These are phyloP conservation scores for Pyxicephalus adspersus DNA, from an alignment of 2,113 vertebrate genomes.

Conservation along the genomic window DNA sequence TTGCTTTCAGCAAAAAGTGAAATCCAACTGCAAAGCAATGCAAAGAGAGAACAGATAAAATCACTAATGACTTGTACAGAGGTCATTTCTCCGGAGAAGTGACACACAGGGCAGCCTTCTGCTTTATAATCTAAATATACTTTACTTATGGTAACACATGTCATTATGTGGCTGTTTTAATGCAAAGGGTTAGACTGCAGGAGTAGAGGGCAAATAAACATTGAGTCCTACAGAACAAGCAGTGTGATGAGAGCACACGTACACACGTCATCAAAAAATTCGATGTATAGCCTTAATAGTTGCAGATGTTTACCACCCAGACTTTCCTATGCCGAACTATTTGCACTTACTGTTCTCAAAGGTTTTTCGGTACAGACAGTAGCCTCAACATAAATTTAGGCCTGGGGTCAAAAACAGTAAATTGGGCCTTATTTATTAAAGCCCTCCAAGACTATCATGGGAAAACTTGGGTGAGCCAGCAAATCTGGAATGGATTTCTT, in stretches of 20 bases:
- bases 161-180: background rate
- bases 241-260: background rate
- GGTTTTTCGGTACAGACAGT: no score
- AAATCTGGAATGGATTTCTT: no score
- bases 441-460: no score
- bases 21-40: background rate
- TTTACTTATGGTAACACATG: slow-evolving; percentile 3
- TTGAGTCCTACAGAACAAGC: background rate
- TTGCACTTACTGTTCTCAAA: background rate
- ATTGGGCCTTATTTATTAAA: no score
- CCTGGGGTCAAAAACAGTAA: no score
- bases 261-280: background rate
- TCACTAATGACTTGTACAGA: background rate
- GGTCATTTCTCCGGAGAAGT: background rate
- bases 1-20: background rate
- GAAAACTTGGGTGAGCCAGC: no score
- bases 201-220: background rate
- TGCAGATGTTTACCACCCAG: no score
- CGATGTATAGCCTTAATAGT: background rate
- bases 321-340: background rate
- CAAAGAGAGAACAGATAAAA: background rate
- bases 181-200: background rate
- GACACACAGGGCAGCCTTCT: background rate
- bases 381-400: no score
- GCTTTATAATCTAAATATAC: slow-evolving; percentile 2